phyloP scores from a whole-genome alignment of 2,113 vertebrate genomes.

The Peucedramus taeniatus region DNA sequence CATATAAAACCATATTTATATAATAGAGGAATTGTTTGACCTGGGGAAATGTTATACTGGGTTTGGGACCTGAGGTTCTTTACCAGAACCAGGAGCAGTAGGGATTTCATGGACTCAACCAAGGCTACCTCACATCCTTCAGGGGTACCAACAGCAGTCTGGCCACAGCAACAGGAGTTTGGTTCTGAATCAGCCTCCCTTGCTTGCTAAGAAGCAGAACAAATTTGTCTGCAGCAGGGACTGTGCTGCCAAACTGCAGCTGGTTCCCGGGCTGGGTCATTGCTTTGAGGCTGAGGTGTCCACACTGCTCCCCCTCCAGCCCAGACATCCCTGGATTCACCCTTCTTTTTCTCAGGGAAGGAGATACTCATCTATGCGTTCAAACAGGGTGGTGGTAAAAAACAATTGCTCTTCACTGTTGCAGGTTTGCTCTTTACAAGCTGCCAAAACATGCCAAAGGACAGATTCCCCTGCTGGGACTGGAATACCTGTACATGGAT shows the following conservation, averaged over 20 bases:
- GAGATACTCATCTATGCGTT: background rate
- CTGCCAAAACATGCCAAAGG: slow-evolving; percentile 76
- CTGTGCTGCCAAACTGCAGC: background rate
- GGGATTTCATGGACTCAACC: background rate
- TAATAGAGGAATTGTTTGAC: background rate
- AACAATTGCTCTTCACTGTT: background rate
- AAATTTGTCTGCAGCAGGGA: background rate
- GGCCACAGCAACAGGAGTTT: background rate
- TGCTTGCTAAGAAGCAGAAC: background rate
- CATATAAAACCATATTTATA: background rate
- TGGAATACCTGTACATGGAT: slow-evolving; percentile 91
- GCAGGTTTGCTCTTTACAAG: slow-evolving; percentile 90
- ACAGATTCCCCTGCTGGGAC: slow-evolving; percentile 66
- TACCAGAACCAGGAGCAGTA: background rate
- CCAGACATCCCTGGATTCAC: fast-evolving
- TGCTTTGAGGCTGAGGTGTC: background rate
- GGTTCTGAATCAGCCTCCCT: background rate
- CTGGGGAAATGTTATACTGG: background rate
- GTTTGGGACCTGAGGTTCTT: background rate
- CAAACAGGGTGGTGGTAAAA: background rate
- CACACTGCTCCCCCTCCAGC: background rate
- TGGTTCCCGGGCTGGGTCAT: background rate
- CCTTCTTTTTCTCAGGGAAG: background rate
- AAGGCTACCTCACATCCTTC: background rate
- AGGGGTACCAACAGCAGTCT: background rate